A percentile compares a stretch with the other conserved stretches of the same genome.
Conservation (phyloP, 2,113 vertebrate species). For the Piaya cayana region DNA sequence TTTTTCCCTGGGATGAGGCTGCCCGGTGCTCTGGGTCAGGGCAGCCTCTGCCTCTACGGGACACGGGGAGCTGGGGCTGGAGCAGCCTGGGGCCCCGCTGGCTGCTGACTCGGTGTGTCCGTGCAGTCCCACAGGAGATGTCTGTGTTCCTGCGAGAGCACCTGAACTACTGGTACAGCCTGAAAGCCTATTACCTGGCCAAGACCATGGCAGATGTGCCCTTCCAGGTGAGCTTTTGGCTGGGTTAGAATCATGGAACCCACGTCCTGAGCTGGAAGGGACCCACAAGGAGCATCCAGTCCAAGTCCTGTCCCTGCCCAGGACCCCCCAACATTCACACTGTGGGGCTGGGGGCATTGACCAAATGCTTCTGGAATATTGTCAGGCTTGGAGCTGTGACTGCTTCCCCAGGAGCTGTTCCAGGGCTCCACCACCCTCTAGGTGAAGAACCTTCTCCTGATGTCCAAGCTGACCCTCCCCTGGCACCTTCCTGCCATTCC, state of each 20-base stretch:
- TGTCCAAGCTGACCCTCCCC: too few species aligned
- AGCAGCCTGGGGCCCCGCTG: background rate
- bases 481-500: too few species aligned
- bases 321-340: too few species aligned
- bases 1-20: background rate
- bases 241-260: background rate
- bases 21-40: background rate
- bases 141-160: slow-evolving; percentile 94
- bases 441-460: too few species aligned
- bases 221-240: slow-evolving; percentile 85
- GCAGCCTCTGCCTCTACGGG: background rate
- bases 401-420: too few species aligned
- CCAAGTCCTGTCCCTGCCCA: too few species aligned
- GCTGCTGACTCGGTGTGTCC: background rate
- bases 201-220: slow-evolving; percentile 97
- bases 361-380: too few species aligned
- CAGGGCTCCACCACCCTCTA: too few species aligned
- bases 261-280: too few species aligned
- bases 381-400: too few species aligned
- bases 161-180: slow-evolving; percentile 98
- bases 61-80: background rate
- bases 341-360: too few species aligned
- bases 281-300: too few species aligned
- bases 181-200: slow-evolving; percentile 96
- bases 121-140: slow-evolving; percentile 94